Conservation (phyloP, 2,797 vertebrate genomes). For the Chiroxiphia lanceolata region DNA sequence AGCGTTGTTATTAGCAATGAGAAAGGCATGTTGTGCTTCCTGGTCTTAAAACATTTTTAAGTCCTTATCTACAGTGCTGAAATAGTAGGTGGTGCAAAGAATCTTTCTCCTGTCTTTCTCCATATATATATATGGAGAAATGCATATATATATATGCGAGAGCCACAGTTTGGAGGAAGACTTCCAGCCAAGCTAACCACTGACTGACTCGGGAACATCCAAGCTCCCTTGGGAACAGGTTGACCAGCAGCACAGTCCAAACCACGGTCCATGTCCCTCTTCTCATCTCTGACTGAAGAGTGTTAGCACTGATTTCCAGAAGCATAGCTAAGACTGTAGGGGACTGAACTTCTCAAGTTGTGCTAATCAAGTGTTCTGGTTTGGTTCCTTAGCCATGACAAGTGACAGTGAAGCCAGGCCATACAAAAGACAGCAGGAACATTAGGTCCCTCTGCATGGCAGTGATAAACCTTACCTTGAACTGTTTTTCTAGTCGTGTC, state of each 20-base stretch:
- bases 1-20: neutral
- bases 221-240: neutral
- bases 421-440: neutral
- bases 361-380: neutral
- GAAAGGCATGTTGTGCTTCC: neutral
- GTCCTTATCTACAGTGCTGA: neutral
- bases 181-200: neutral
- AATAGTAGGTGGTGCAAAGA: neutral
- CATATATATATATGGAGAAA: too few relatives aligned
- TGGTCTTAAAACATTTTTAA: neutral
- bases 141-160: neutral
- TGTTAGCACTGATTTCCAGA: neutral
- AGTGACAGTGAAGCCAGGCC: neutral
- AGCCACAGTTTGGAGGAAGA: neutral
- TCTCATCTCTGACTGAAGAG: neutral
- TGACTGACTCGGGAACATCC: neutral
- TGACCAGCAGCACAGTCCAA: neutral
- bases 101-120: neutral
- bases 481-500: constrained; percentile 94
- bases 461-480: constrained; percentile 82
- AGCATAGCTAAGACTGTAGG: neutral
- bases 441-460: neutral
- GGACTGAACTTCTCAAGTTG: neutral
- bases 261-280: neutral
- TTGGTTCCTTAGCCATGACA: neutral